phyloP scores from a whole-genome alignment of 2,888 invertebrate genomes.

The Nesidiocoris tenuis region DNA sequence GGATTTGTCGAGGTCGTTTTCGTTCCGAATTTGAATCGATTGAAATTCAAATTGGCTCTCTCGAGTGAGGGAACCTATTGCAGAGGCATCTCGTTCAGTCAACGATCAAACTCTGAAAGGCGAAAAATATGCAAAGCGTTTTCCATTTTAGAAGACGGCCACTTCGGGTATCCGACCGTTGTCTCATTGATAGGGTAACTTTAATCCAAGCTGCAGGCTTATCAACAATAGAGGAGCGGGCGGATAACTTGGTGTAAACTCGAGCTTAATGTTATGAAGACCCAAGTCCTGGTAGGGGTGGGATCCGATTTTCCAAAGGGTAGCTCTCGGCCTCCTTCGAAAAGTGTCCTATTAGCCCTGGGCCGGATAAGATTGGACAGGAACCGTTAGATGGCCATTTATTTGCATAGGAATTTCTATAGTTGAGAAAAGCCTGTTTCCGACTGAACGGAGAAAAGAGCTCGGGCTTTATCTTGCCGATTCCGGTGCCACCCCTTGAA shows the following conservation, averaged over 20 bases:
- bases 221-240: slow-evolving; percentile 2
- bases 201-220: slow-evolving; percentile 13
- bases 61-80: too few relatives aligned
- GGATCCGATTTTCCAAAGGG: not conserved
- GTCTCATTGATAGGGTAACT: slow-evolving; percentile 22
- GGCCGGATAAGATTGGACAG: slow-evolving; percentile 32
- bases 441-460: not conserved
- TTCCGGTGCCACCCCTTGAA: not conserved
- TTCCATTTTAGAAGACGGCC: not conserved
- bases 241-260: slow-evolving; percentile 11
- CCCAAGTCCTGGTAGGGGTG: not conserved
- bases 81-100: not conserved
- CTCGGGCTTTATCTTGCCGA: slow-evolving; percentile 4
- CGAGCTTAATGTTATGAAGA: slow-evolving; percentile 8
- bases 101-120: not conserved
- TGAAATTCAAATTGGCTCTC: not conserved
- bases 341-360: slow-evolving; percentile 20
- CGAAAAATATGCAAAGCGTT: not conserved
- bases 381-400: slow-evolving; percentile 11
- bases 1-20: not conserved
- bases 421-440: slow-evolving; percentile 5
- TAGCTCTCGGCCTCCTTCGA: not conserved
- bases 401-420: slow-evolving; percentile 38
- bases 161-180: not conserved
- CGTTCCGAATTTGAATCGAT: not conserved